A percentile compares a stretch with the other conserved stretches of the same genome.
phyloP scores from a whole-genome alignment of 2,113 vertebrate genomes.

The Sorex fumeus region DNA sequence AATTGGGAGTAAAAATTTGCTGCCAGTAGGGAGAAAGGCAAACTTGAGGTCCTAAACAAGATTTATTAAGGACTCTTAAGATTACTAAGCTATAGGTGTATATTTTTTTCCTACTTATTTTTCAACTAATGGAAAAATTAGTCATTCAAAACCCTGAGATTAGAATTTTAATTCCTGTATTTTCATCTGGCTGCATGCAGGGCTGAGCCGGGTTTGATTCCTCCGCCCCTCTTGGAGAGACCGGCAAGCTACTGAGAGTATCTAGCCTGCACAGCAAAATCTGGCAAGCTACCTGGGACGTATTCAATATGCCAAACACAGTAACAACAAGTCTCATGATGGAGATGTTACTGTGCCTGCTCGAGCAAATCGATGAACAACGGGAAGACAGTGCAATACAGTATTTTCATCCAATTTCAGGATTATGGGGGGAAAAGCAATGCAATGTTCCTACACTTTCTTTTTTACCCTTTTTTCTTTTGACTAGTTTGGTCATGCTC shows the following conservation, averaged over 20 bases:
- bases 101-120: constrained; percentile 24
- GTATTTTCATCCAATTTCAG: not conserved
- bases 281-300: no score
- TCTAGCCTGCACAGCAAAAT: no score
- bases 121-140: constrained; percentile 2
- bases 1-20: constrained; percentile 64
- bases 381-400: no score
- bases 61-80: constrained; percentile 31
- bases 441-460: not conserved
- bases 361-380: no score
- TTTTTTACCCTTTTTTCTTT: not conserved
- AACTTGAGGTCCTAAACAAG: constrained; percentile 12
- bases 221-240: no score
- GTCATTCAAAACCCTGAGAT: not conserved
- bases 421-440: not conserved
- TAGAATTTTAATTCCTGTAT: constrained; percentile 39
- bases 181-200: not conserved
- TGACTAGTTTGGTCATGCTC: no score
- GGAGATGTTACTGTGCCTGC: no score
- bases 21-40: constrained; percentile 31
- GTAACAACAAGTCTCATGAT: no score
- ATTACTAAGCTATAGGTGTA: not conserved
- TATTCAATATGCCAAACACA: no score
- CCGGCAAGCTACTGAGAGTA: no score
- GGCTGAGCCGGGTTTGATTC: no score